Conservation (phyloP, 2,888 invertebrate species). For the Lycophotia porphyrea region DNA sequence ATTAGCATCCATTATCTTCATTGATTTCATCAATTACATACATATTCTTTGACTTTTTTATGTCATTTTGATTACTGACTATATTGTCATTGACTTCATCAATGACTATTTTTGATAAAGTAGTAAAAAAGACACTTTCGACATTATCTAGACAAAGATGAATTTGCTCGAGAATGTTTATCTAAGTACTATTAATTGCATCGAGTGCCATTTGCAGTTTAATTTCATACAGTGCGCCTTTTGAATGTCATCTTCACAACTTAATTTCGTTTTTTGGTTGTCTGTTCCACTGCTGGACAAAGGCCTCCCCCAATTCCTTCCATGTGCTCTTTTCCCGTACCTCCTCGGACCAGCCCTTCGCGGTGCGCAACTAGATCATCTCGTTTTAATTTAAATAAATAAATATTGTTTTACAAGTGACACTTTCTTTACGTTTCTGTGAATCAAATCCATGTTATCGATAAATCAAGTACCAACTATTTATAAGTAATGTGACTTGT, state of each 20-base stretch:
- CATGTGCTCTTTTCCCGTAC: too few relatives aligned
- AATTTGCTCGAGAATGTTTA: conserved; percentile 71
- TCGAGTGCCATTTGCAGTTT: conserved; percentile 49
- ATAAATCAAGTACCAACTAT: neutral
- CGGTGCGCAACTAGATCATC: too few relatives aligned
- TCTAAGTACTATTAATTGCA: conserved; percentile 51
- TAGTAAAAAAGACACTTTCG: conserved; percentile 35
- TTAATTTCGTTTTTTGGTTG: too few relatives aligned
- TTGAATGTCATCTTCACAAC: conserved; percentile 36
- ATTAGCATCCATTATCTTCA: neutral
- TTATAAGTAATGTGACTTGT: neutral
- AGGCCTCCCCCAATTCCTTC: too few relatives aligned
- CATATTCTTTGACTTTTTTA: neutral
- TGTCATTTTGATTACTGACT: neutral
- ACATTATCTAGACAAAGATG: conserved; percentile 77
- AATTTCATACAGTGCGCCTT: conserved; percentile 50
- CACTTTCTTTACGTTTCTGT: neutral
- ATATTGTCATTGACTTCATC: too few relatives aligned
- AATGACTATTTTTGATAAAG: neutral
- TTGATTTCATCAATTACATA: neutral
- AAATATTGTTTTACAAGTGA: neutral
- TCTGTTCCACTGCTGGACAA: too few relatives aligned
- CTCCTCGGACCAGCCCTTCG: too few relatives aligned
- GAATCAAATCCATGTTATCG: neutral
- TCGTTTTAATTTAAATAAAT: neutral